Evolutionary conservation across 2,888 invertebrate species (phyloP).

Genomic region (Marronus borbonicus): DNA sequence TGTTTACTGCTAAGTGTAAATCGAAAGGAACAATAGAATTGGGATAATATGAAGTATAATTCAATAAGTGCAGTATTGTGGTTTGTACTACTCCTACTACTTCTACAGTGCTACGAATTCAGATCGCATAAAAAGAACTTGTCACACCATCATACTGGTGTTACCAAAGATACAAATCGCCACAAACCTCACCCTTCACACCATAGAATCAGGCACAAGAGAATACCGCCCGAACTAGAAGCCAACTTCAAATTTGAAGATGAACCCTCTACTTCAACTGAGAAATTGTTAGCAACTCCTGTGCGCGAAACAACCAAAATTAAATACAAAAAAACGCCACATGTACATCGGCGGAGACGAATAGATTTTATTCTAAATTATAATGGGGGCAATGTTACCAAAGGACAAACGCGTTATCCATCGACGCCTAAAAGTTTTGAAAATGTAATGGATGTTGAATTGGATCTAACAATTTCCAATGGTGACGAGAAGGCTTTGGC

Average conservation of each 20-base stretch:
- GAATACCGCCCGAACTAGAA: neutral
- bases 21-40: constrained; percentile 38
- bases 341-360: constrained; percentile 10
- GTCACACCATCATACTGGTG: neutral
- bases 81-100: constrained; percentile 29
- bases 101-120: constrained; percentile 5
- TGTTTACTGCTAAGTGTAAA: constrained; percentile 11
- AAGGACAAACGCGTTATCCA: constrained; percentile 7
- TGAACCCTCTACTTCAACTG: neutral
- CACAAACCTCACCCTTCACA: neutral
- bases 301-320: neutral
- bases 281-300: neutral
- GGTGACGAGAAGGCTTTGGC: constrained; percentile 44
- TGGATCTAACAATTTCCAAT: constrained; percentile 19
- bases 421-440: neutral
- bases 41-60: constrained; percentile 48
- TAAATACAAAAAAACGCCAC: constrained; percentile 28
- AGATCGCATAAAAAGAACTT: neutral
- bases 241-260: constrained; percentile 5
- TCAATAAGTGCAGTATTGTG: constrained; percentile 29
- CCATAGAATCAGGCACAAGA: constrained; percentile 22
- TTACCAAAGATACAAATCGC: constrained; percentile 20
- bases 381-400: constrained; percentile 7
- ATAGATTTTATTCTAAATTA: constrained; percentile 32
- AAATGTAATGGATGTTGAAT: constrained; percentile 40